A percentile compares a stretch with the other conserved stretches of the same genome.
These are phyloP conservation scores for Papilio xuthus DNA, from an alignment of 1,140 invertebrate species.

Conservation along the genomic window DNA sequence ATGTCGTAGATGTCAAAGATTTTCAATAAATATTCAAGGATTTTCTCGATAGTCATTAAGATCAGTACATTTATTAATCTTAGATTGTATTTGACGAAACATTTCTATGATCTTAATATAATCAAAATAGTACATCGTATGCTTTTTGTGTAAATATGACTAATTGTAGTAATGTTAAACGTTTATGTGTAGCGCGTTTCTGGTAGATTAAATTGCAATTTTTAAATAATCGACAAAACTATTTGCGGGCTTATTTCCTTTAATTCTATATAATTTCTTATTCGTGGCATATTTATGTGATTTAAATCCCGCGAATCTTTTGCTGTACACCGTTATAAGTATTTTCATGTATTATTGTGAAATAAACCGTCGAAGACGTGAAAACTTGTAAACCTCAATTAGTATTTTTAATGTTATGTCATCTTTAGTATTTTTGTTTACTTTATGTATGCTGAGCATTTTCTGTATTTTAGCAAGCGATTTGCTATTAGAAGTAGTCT, in stretches of 20 bases:
- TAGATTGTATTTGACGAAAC: no score
- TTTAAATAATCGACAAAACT: no score
- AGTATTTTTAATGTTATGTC: background rate
- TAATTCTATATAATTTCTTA: no score
- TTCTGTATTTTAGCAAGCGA: background rate
- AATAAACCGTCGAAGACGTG: background rate
- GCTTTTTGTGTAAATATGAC: background rate
- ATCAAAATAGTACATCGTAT: background rate
- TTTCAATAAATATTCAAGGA: no score
- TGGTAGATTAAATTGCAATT: background rate
- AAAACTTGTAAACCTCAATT: background rate
- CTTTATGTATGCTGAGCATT: background rate
- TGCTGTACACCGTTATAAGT: no score
- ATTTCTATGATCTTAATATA: no score
- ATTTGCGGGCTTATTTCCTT: no score
- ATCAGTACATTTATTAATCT: no score
- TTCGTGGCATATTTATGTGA: no score
- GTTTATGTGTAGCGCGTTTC: background rate
- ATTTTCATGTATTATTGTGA: background rate
- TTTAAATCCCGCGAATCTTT: no score
- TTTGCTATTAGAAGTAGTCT: background rate
- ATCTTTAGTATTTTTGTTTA: background rate
- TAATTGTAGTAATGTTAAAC: background rate
- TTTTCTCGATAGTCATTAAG: no score
- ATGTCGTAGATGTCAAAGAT: no score